Base-by-base conservation (phyloP, 30 jellyfish, hydroid and myxozoan genomes). In the Aurelia aurita complex sp. Pacific region DNA sequence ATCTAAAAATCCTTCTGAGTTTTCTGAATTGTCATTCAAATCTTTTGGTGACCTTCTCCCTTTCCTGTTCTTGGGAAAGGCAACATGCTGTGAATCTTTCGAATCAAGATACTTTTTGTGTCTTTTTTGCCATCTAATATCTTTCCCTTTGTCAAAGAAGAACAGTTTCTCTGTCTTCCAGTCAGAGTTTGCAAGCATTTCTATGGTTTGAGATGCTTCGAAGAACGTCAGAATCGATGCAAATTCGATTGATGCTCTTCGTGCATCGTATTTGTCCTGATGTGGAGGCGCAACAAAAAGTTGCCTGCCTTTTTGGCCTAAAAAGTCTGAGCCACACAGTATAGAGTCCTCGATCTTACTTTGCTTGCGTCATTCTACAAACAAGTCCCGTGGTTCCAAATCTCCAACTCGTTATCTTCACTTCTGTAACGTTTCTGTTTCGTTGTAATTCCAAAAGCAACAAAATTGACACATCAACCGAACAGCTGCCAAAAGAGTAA, bases 131-230 rank as follows among this genome's bases (percentile, higher is more conserved):
- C 85, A 68, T 33, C 66, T 73, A n/a, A 15, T 67, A 3, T 54
- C 77, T 73, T 86, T 76, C 42, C 54, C 85, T 53, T 76, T 86
- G 80, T 76, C 89, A 62, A 77, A 86, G 59, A 77, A 76, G 60
- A 77, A 86, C 18, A 77, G 89, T 59, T 84, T 69, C 33, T 84
- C 82, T 29, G 71, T 74, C 82, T 73, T 64, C 93, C 93, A 84
- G 66, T 42, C 34, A 38, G 23, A 29, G 34, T 66, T 69, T 32
- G 77, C 52, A 13, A 78, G 15, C 77, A 66, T 66, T 10, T 76
- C 86, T 4, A 35, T 70, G 9, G 63, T 1, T 9, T 32, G 5
- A n/a, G 70, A 23, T 0, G 36, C 70, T 61, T 61, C 36, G 36
- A n/a, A 23, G 70, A 61, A 61, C 70, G 15, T 23, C 70, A 61